A percentile compares a stretch with the other conserved stretches of the same genome.
Evolutionary conservation across 2,797 vertebrate genomes (phyloP).

Genomic region (Manis pentadactyla): DNA sequence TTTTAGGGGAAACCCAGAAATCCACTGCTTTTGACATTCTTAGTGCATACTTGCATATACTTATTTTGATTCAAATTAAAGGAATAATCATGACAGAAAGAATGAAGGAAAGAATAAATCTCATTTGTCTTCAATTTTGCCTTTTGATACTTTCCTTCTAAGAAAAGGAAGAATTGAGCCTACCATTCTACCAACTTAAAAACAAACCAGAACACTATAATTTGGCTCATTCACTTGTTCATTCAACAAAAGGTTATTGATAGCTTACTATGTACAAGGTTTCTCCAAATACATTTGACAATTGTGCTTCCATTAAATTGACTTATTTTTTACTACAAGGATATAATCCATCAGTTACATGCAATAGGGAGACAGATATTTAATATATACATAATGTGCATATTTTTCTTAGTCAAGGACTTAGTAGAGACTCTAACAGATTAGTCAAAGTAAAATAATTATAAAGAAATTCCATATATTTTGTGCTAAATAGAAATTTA

Average conservation of each 20-base stretch:
- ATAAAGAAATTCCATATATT: background rate
- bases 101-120: background rate
- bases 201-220: conserved; percentile 17
- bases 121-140: background rate
- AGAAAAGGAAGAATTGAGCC: background rate
- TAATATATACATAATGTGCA: background rate
- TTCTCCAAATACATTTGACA: conserved; percentile 52
- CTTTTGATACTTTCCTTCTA: background rate
- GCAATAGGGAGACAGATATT: background rate
- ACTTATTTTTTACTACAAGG: background rate
- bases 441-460: conserved; percentile 30
- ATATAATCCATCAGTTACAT: background rate
- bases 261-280: background rate
- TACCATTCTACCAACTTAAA: background rate
- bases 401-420: background rate
- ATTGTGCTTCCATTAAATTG: background rate
- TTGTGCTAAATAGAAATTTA: background rate
- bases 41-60: background rate
- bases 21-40: background rate
- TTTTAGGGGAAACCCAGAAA: background rate
- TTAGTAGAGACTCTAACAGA: background rate
- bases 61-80: conserved; percentile 40
- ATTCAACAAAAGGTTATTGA: conserved; percentile 5
- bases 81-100: background rate
- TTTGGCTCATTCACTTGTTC: background rate